Conservation (phyloP, 1,140 invertebrate species). For the Halesus radiatus region DNA sequence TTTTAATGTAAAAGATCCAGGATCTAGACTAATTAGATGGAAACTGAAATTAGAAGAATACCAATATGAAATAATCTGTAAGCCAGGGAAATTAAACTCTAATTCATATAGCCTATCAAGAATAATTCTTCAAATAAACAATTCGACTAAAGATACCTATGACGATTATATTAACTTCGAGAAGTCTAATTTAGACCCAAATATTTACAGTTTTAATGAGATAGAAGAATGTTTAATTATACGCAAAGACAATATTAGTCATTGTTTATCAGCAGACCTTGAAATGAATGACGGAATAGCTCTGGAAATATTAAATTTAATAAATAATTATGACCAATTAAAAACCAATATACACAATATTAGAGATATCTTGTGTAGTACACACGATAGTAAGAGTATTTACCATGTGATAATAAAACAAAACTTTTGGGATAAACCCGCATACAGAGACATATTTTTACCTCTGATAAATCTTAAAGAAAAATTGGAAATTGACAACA, state of each 20-base stretch:
- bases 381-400: neutral
- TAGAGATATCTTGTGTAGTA: neutral
- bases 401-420: neutral
- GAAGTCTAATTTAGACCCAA: conserved; percentile 10
- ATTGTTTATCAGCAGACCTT: conserved; percentile 15
- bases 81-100: conserved; percentile 61
- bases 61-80: conserved; percentile 65
- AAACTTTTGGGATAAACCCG: conserved; percentile 31
- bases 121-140: conserved; percentile 47
- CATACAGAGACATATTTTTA: conserved; percentile 48
- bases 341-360: neutral
- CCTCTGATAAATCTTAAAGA: conserved; percentile 42
- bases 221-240: conserved; percentile 9
- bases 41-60: conserved; percentile 66
- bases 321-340: neutral
- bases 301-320: neutral
- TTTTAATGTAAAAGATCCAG: conserved; percentile 64
- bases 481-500: conserved; percentile 38
- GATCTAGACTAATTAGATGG: conserved; percentile 68
- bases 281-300: neutral
- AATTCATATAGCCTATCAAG: conserved; percentile 61
- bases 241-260: conserved; percentile 24
- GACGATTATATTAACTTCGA: conserved; percentile 25
- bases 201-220: conserved; percentile 35
- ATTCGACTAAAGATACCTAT: neutral